Percentiles rank a stretch among this genome's conserved stretches.
These are phyloP conservation scores for Colostygia pectinataria DNA, from an alignment of 2,888 invertebrate species.

Conservation along the genomic window DNA sequence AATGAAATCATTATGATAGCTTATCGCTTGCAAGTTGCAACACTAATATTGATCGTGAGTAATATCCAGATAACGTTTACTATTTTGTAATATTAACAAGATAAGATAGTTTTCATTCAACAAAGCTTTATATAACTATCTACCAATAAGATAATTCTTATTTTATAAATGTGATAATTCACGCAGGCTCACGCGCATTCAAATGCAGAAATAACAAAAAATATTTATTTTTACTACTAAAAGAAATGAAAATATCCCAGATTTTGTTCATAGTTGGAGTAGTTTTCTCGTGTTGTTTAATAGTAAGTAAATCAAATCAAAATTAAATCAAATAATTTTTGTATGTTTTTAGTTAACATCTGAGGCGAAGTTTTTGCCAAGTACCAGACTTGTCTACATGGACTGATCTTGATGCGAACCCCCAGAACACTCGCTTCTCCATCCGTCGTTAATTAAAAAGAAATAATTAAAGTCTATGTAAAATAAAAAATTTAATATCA, in stretches of 20 bases:
- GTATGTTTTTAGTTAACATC: no score
- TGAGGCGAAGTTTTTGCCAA: no score
- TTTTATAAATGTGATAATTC: conserved; percentile 13
- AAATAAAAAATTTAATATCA: no score
- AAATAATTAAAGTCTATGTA: no score
- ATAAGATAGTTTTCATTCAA: conserved; percentile 23
- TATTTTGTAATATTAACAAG: conserved; percentile 17
- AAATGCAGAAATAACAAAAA: conserved; percentile 11
- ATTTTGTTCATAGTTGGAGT: conserved; percentile 12
- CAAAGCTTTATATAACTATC: conserved; percentile 10
- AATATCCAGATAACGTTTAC: conserved; percentile 17
- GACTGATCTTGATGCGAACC: no score
- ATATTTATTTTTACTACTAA: neutral
- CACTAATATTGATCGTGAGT: conserved; percentile 17
- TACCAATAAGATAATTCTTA: conserved; percentile 8
- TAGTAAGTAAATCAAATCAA: conserved; percentile 28
- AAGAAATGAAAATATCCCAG: conserved; percentile 25
- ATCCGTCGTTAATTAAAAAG: no score
- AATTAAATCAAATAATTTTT: no score
- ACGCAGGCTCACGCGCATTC: conserved; percentile 12
- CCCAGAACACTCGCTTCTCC: no score
- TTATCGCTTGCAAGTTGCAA: conserved; percentile 17
- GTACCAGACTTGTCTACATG: no score
- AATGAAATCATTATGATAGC: conserved; percentile 2
- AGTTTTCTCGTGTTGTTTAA: conserved; percentile 15